A percentile compares a stretch with the other conserved stretches of the same genome.
Evolutionary conservation across 2,888 invertebrate genomes (phyloP).

Genomic region (Stenodema calcarata): DNA sequence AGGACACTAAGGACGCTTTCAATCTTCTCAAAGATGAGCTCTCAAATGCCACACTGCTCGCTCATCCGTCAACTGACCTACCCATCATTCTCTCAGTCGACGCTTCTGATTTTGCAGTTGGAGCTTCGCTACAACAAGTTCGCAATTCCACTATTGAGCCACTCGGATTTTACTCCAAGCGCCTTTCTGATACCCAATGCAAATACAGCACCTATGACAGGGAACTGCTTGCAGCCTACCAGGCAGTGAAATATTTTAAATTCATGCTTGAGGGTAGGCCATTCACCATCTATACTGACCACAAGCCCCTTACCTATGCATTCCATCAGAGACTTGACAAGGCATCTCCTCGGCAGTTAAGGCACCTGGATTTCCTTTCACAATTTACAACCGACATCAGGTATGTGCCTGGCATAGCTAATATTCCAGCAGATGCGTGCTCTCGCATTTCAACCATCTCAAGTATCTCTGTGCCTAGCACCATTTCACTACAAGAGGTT

Average conservation of each 20-base stretch:
- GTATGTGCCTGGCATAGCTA: no score
- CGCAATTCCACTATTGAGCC: constrained; percentile 24
- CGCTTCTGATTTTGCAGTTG: constrained; percentile 61
- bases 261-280: no score
- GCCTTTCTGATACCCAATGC: no score
- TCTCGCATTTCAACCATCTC: no score
- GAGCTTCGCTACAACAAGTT: constrained; percentile 61
- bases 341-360: constrained; percentile 43
- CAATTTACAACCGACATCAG: constrained; percentile 43
- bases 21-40: constrained; percentile 58
- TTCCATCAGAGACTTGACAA: no score
- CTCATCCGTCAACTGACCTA: constrained; percentile 59
- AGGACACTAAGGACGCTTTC: constrained; percentile 56
- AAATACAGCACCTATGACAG: no score
- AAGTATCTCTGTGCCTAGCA: no score
- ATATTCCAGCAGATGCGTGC: no score
- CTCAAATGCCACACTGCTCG: constrained; percentile 58
- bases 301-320: constrained; percentile 40
- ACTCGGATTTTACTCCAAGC: no score
- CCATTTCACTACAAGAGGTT: not conserved
- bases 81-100: no score
- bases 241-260: no score
- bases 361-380: constrained; percentile 48
- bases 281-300: no score
- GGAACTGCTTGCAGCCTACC: constrained; percentile 52